A percentile compares a stretch with the other conserved stretches of the same genome.
phyloP scores from a whole-genome alignment of 2,888 invertebrate genomes.

The Lymantria dispar region DNA sequence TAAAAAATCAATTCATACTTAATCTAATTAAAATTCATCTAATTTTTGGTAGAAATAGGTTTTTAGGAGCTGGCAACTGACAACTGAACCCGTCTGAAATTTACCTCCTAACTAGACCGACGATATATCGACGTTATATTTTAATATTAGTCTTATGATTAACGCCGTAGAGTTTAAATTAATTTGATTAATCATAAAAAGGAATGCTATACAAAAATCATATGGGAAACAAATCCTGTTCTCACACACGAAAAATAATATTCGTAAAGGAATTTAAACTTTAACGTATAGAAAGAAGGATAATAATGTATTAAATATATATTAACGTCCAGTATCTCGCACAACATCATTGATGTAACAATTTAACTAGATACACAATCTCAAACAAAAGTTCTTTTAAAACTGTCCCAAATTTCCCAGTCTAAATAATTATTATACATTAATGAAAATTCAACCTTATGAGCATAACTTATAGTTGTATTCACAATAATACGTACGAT shows the following conservation, averaged over 20 bases:
- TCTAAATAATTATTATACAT: too few relatives aligned
- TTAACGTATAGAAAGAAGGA: neutral
- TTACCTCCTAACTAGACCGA: conserved; percentile 55
- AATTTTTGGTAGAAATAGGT: conserved; percentile 12
- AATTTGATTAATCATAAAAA: conserved; percentile 26
- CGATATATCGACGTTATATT: conserved; percentile 17
- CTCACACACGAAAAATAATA: conserved; percentile 31
- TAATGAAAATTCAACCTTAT: too few relatives aligned
- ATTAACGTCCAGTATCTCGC: conserved; percentile 46
- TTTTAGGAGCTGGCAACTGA: conserved; percentile 41
- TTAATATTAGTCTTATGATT: conserved; percentile 18
- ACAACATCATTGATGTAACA: too few relatives aligned
- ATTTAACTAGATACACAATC: too few relatives aligned
- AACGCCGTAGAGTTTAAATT: conserved; percentile 23
- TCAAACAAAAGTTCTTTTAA: too few relatives aligned
- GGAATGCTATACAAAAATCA: conserved; percentile 77
- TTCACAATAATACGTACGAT: too few relatives aligned
- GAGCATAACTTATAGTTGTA: too few relatives aligned
- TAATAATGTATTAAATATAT: conserved; percentile 8
- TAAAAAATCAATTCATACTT: too few relatives aligned
- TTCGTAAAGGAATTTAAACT: conserved; percentile 15
- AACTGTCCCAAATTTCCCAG: too few relatives aligned
- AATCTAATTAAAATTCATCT: too few relatives aligned
- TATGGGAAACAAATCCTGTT: conserved; percentile 76
- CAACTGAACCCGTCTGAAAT: conserved; percentile 47